These are phyloP conservation scores for Neodon shergylaensis DNA, from an alignment of 2,113 vertebrate species.

Conservation along the genomic window DNA sequence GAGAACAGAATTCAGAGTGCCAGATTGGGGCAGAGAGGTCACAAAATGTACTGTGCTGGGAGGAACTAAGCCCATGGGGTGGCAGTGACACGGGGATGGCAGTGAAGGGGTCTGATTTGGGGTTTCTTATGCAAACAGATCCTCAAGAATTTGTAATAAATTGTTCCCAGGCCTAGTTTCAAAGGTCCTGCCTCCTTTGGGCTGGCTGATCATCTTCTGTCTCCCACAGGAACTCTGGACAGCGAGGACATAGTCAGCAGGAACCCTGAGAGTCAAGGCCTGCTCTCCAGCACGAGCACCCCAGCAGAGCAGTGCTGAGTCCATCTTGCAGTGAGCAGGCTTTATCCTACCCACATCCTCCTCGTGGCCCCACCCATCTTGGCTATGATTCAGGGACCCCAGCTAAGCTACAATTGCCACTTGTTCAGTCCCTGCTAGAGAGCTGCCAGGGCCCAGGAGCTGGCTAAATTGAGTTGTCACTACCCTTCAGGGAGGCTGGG, in stretches of 20 bases:
- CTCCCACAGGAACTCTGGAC: conserved; percentile 5
- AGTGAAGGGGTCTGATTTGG: neutral
- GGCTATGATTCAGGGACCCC: conserved; percentile 20
- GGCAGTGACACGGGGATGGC: neutral
- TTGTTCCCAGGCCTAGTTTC: neutral
- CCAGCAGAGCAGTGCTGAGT: neutral
- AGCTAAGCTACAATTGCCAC: conserved; percentile 35
- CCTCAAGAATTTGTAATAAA: neutral
- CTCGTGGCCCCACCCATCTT: neutral
- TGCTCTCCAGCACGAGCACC: neutral
- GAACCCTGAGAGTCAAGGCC: neutral
- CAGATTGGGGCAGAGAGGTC: neutral
- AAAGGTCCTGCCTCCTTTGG: neutral
- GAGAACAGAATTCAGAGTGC: neutral
- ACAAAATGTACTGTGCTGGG: rapidly evolving
- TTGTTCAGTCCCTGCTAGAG: neutral
- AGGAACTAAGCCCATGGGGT: neutral
- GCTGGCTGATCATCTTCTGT: neutral
- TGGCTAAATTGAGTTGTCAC: conserved; percentile 63
- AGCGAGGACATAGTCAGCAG: neutral
- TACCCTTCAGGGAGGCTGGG: neutral
- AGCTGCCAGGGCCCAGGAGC: conserved; percentile 13
- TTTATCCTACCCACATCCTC: neutral
- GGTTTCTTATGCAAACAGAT: neutral
- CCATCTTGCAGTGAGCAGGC: neutral